Percentiles rank a stretch among this genome's conserved stretches.
phyloP scores from a whole-genome alignment of 2,797 vertebrate species.

The Ispidina picta region DNA sequence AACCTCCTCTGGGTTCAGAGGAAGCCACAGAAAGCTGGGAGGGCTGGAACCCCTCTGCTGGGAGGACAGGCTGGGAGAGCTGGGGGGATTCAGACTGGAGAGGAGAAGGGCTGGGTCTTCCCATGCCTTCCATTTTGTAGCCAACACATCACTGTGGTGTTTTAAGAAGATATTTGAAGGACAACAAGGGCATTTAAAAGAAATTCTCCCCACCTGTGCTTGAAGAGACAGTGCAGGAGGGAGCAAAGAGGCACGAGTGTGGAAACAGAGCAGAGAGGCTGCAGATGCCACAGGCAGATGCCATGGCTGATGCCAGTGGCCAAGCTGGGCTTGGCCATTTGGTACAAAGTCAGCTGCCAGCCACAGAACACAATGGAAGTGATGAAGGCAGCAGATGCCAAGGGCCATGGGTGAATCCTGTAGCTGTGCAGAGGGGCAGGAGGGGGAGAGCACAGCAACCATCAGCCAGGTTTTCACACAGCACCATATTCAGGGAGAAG shows the following conservation, averaged over 20 bases:
- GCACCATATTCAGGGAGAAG: not conserved
- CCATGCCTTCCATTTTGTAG: not conserved
- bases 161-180: not conserved
- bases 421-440: not conserved
- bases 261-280: not conserved
- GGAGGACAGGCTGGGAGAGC: not conserved
- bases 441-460: not conserved
- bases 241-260: not conserved
- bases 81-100: not conserved
- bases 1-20: not conserved
- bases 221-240: not conserved
- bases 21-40: not conserved
- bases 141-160: not conserved
- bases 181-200: not conserved
- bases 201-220: not conserved
- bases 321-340: not conserved
- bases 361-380: not conserved
- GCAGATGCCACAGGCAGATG: not conserved
- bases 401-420: not conserved
- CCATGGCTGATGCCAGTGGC: too few species aligned
- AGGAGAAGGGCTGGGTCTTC: not conserved
- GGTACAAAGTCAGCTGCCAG: accelerated
- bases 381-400: not conserved
- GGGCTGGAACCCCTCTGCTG: not conserved
- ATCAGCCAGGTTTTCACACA: not conserved